A percentile compares a stretch with the other conserved stretches of the same genome.
Evolutionary conservation across 1,140 invertebrate species (phyloP).

Genomic region (Habropoda laboriosa): DNA sequence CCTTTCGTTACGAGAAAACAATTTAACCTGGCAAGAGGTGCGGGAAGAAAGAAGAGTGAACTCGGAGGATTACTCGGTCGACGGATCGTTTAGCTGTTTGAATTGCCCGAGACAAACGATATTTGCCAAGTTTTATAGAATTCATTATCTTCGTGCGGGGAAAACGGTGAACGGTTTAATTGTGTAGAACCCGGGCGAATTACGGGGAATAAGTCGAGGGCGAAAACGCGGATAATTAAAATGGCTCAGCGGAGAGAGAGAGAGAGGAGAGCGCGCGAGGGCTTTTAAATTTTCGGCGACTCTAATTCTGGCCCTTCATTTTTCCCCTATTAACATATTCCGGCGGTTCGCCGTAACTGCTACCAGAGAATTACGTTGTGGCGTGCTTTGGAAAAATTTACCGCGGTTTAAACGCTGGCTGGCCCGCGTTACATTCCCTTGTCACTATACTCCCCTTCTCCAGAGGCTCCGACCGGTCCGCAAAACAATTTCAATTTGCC

Average conservation of each 20-base stretch:
- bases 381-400: slow-evolving; percentile 22
- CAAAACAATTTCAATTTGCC: slow-evolving; percentile 48
- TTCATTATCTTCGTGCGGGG: slow-evolving; percentile 48
- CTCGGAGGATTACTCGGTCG: background rate
- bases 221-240: slow-evolving; percentile 40
- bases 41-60: background rate
- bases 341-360: slow-evolving; percentile 13
- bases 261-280: background rate
- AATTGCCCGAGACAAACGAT: slow-evolving; percentile 30
- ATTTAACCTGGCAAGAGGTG: slow-evolving; percentile 10
- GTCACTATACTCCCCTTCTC: too few species aligned
- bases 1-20: slow-evolving; percentile 27
- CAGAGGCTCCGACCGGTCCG: too few species aligned
- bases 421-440: background rate
- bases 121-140: slow-evolving; percentile 54
- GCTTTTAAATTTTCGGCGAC: slow-evolving; percentile 44
- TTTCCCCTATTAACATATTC: slow-evolving; percentile 41
- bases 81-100: slow-evolving; percentile 26
- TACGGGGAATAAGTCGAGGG: slow-evolving; percentile 21
- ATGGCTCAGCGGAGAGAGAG: background rate
- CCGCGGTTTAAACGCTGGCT: background rate
- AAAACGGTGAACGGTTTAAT: slow-evolving; percentile 25
- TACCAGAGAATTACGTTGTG: background rate
- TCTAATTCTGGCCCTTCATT: slow-evolving; percentile 35
- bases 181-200: slow-evolving; percentile 17